phyloP scores from a whole-genome alignment of 2,797 vertebrate species.

The Tiaroga cobitis region DNA sequence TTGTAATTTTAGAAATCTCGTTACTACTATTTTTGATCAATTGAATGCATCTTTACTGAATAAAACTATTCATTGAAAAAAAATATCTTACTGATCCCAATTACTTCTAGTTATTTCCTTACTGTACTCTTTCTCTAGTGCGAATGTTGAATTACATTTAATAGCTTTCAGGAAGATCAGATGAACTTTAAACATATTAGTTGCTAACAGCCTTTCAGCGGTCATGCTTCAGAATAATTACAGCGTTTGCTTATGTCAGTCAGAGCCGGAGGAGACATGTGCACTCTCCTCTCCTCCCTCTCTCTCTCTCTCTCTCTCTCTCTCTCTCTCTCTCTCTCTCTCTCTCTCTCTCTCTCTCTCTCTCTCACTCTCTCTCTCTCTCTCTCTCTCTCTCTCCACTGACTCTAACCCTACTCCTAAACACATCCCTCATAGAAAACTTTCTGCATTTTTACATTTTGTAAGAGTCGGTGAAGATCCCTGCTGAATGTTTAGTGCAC shows the following conservation, averaged over 20 bases:
- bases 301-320: neutral
- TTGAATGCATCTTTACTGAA: neutral
- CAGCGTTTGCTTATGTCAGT: conserved; percentile 39
- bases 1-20: neutral
- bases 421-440: neutral
- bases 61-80: neutral
- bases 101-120: neutral
- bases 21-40: neutral
- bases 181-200: neutral
- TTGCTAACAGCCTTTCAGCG: conserved; percentile 12
- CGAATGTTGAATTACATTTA: neutral
- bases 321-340: neutral
- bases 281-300: neutral
- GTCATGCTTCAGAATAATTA: conserved; percentile 31
- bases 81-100: neutral
- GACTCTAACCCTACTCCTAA: neutral
- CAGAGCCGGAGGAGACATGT: neutral
- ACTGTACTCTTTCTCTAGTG: neutral
- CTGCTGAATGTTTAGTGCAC: neutral
- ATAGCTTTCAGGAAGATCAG: conserved; percentile 12
- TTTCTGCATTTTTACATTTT: neutral
- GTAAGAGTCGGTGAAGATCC: neutral
- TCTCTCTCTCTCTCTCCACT: neutral
- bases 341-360: neutral
- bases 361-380: neutral